phyloP scores from a whole-genome alignment of 2,797 vertebrate species.

The Micropoecilia bifurca region DNA sequence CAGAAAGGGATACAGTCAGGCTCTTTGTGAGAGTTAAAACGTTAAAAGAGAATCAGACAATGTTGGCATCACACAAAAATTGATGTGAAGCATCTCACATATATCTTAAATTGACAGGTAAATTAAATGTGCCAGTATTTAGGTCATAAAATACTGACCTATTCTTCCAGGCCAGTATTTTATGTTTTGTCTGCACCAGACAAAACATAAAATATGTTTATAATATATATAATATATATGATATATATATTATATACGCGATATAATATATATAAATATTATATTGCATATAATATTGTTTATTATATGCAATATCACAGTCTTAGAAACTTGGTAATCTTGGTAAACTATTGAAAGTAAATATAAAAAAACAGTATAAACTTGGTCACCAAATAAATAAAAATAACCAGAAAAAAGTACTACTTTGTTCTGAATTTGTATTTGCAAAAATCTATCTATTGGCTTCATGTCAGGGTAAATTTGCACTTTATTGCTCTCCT shows the following conservation, averaged over 20 bases:
- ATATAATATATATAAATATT: too few relatives aligned
- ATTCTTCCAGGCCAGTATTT: too few relatives aligned
- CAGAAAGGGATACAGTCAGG: neutral
- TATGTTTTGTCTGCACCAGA: too few relatives aligned
- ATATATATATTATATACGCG: too few relatives aligned
- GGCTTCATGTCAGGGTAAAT: neutral
- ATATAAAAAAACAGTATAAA: neutral
- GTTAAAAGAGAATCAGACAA: neutral
- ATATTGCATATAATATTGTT: too few relatives aligned
- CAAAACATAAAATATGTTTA: too few relatives aligned
- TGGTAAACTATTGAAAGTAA: neutral
- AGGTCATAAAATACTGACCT: too few relatives aligned
- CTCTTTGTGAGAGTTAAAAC: neutral
- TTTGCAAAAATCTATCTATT: neutral
- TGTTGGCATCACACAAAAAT: neutral
- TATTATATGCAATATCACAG: neutral
- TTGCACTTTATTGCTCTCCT: neutral
- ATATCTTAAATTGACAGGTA: too few relatives aligned
- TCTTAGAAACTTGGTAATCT: neutral
- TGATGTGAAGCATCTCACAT: neutral
- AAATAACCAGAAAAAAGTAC: neutral
- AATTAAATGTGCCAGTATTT: too few relatives aligned
- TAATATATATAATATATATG: too few relatives aligned
- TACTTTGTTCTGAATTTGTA: neutral
- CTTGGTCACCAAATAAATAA: neutral